phyloP scores from a whole-genome alignment of 1,140 invertebrate species.

The Lepidurus couesii region DNA sequence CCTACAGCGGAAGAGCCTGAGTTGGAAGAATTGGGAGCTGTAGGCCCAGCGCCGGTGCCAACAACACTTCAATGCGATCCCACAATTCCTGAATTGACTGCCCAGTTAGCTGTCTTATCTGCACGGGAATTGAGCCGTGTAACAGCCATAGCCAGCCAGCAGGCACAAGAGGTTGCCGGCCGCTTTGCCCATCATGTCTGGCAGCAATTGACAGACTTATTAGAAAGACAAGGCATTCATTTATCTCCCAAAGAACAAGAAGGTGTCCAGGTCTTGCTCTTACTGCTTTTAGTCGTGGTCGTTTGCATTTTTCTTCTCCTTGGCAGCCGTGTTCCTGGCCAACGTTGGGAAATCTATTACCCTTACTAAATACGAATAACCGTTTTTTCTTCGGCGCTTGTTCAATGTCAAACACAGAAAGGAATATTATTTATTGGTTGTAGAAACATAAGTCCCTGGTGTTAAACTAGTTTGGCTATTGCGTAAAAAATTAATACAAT shows the following conservation, averaged over 20 bases:
- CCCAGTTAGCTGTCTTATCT: conserved; percentile 27
- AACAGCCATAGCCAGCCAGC: neutral
- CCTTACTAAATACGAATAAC: conserved; percentile 25
- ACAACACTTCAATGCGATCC: neutral
- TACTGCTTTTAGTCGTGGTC: conserved; percentile 29
- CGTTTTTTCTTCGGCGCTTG: conserved; percentile 14
- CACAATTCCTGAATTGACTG: conserved; percentile 22
- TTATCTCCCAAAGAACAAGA: conserved; percentile 25
- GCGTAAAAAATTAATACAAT: conserved; percentile 18
- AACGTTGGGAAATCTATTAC: conserved; percentile 33
- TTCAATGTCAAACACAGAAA: neutral
- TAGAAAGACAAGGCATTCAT: conserved; percentile 28
- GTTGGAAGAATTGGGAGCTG: neutral
- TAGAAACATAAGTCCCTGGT: neutral
- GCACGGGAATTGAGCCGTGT: conserved; percentile 19
- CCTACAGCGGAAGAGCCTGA: neutral
- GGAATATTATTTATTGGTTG: neutral
- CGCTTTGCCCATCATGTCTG: conserved; percentile 25
- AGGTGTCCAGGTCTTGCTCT: conserved; percentile 27
- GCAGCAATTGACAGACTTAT: conserved; percentile 26
- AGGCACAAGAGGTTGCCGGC: conserved; percentile 20
- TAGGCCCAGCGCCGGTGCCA: neutral
- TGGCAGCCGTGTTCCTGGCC: conserved; percentile 28
- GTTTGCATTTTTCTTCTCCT: conserved; percentile 31
- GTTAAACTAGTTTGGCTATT: neutral